phyloP scores from a whole-genome alignment of 2,797 vertebrate genomes.

The Onychomys leucogaster region DNA sequence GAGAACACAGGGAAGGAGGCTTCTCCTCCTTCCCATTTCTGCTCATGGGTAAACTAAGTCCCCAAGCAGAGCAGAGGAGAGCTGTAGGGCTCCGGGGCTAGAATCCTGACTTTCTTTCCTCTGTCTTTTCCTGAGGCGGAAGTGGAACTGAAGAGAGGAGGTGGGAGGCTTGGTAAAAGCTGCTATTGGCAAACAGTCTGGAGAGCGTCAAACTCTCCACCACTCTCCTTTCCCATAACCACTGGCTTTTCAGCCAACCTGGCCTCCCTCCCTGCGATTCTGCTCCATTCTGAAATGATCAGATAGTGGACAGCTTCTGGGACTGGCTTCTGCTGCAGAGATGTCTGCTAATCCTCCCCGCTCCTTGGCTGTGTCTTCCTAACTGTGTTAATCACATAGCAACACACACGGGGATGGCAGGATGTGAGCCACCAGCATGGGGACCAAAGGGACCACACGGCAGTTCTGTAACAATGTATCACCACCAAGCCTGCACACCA shows the following conservation, averaged over 20 bases:
- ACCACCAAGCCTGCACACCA: not conserved
- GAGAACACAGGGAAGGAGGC: no score
- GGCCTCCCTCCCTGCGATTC: not conserved
- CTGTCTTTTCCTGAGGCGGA: not conserved
- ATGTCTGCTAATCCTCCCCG: not conserved
- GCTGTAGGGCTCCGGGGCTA: not conserved
- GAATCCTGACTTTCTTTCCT: not conserved
- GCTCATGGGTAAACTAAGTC: not conserved
- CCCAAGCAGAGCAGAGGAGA: not conserved
- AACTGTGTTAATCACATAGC: constrained; percentile 22
- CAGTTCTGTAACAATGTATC: not conserved
- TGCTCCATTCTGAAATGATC: not conserved
- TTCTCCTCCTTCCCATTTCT: not conserved
- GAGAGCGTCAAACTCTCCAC: not conserved
- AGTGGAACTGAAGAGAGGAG: not conserved
- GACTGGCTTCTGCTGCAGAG: not conserved
- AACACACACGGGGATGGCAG: not conserved
- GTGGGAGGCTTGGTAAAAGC: not conserved
- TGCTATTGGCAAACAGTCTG: not conserved
- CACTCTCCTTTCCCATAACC: not conserved
- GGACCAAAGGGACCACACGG: not conserved
- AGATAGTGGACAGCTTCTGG: not conserved
- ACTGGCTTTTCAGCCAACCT: not conserved
- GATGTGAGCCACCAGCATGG: not conserved
- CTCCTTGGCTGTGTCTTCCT: not conserved